phyloP scores from a whole-genome alignment of 2,113 vertebrate genomes.

The Lagopus muta region DNA sequence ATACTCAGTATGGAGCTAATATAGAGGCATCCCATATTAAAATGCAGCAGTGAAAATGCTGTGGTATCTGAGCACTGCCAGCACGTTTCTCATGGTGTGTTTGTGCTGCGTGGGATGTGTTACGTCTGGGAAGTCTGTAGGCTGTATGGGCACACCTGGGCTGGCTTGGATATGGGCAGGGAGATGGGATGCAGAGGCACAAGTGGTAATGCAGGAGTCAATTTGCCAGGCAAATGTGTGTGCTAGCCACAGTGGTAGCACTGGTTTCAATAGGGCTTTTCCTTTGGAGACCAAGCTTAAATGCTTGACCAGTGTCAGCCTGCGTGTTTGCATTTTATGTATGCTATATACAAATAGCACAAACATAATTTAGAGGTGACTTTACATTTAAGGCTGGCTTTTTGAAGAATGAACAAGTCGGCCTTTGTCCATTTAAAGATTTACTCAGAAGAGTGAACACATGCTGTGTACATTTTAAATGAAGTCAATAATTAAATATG shows the following conservation, averaged over 20 bases:
- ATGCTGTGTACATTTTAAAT: slow-evolving; percentile 6
- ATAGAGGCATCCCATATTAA: not conserved
- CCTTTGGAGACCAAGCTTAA: not conserved
- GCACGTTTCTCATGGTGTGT: not conserved
- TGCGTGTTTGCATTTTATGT: not conserved
- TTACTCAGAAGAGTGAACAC: not conserved
- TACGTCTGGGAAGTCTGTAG: not conserved
- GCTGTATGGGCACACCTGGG: not conserved
- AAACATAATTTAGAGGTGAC: not conserved
- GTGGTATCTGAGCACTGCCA: not conserved
- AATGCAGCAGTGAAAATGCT: not conserved
- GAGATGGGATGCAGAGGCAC: not conserved
- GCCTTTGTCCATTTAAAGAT: slow-evolving; percentile 34
- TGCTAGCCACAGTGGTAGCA: not conserved
- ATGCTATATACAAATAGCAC: not conserved
- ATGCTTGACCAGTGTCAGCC: not conserved
- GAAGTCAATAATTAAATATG: slow-evolving; percentile 42
- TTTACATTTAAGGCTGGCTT: not conserved
- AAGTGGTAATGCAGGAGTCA: not conserved
- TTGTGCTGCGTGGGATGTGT: accelerated
- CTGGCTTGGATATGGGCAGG: accelerated
- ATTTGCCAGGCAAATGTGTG: accelerated
- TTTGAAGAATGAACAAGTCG: not conserved
- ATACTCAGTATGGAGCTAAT: not conserved
- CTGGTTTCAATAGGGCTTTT: not conserved